Evolutionary conservation across 2,113 vertebrate species (phyloP).

Genomic region (Indri indri): DNA sequence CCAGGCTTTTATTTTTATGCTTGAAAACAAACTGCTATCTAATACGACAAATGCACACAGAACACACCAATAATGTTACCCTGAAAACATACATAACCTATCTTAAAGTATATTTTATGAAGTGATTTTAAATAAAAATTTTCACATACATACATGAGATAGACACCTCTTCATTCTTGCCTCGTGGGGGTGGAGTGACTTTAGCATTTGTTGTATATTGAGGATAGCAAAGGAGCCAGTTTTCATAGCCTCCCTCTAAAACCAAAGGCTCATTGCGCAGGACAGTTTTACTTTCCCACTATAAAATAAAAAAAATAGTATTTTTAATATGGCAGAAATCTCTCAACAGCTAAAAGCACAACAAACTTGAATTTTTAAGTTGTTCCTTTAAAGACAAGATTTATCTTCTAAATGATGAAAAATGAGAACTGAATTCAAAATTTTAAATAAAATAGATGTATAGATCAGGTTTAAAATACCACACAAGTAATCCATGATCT

Average conservation of each 20-base stretch:
- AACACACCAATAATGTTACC: neutral
- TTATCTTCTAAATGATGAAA: constrained; percentile 9
- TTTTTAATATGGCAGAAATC: neutral
- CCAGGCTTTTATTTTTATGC: neutral
- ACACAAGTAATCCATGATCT: constrained; percentile 21
- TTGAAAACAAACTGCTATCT: constrained; percentile 37
- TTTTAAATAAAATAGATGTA: neutral
- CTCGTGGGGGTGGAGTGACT: constrained; percentile 90
- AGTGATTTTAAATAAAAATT: constrained; percentile 53
- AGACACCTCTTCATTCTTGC: constrained; percentile 85
- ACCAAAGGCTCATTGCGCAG: constrained; percentile 93
- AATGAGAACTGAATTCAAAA: constrained; percentile 6
- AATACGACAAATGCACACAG: constrained; percentile 38
- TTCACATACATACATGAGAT: constrained; percentile 91
- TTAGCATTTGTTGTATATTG: constrained; percentile 96
- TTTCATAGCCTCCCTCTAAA: constrained; percentile 97
- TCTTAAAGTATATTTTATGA: constrained; percentile 21
- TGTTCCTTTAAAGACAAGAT: neutral
- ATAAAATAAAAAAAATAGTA: constrained; percentile 60
- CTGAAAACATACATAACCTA: neutral
- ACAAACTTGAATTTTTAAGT: constrained; percentile 17
- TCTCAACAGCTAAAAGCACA: constrained; percentile 18
- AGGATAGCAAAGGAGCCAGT: constrained; percentile 97
- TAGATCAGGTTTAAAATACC: neutral
- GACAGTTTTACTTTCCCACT: constrained; percentile 97